Evolutionary conservation across 2,113 vertebrate genomes (phyloP).

Genomic region (Syrmaticus mikado): DNA sequence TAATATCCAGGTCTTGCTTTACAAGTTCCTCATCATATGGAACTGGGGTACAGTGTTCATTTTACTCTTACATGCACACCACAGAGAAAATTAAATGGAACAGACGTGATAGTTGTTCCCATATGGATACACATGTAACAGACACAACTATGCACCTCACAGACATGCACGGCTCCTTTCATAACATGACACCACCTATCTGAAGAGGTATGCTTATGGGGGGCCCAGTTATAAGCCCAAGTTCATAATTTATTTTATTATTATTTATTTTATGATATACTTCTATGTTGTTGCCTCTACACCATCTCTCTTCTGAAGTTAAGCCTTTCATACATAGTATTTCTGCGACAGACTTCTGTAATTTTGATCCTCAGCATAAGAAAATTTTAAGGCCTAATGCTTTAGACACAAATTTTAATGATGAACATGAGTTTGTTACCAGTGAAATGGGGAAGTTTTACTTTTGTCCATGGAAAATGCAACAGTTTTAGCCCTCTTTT

Average conservation of each 20-base stretch:
- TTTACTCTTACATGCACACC: rapidly evolving
- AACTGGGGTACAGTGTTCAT: rapidly evolving
- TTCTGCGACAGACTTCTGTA: background rate
- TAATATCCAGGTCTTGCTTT: rapidly evolving
- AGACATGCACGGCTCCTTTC: rapidly evolving
- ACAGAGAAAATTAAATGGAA: background rate
- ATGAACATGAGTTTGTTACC: background rate
- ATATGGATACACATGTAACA: rapidly evolving
- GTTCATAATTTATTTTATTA: too few species aligned
- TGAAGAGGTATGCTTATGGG: rapidly evolving
- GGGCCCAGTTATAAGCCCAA: background rate
- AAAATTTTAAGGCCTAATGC: background rate
- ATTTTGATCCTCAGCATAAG: background rate
- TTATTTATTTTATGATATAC: rapidly evolving
- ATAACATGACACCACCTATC: background rate
- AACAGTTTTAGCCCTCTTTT: background rate
- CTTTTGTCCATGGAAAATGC: background rate
- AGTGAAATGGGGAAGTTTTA: background rate
- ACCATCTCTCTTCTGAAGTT: background rate
- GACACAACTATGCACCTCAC: rapidly evolving
- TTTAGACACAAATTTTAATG: background rate
- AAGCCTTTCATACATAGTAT: rapidly evolving
- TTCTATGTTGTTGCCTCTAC: background rate
- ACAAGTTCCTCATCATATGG: rapidly evolving
- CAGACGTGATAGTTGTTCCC: background rate